Base-by-base conservation (phyloP, 2,888 invertebrate genomes). In the Standfussiana lucernea region DNA sequence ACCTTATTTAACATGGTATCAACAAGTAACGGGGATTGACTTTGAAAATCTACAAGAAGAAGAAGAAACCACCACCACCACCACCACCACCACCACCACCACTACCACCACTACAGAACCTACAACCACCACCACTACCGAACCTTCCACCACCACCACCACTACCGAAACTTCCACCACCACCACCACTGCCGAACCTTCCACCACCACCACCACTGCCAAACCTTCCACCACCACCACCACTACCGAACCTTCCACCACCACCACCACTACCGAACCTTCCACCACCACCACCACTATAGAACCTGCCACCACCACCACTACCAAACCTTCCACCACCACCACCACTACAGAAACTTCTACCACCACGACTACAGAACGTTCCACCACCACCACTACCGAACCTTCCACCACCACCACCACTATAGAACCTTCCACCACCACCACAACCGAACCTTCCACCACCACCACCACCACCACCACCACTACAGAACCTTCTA, bases 1-100 rank as follows among this genome's bases (percentile, higher is more conserved):
- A 35, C 95, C 95, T 0, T 96, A 95, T 93, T 93, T 91, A 10
- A 35, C 86, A 21, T 96, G 96, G 96, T 91, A 94, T 69, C 81
- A 86, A 42, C 80, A 93, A 68, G 79, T 95, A 4, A 92, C 94
- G 3, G 95, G 94, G 2, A 87, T 96, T 24, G 93, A 96, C 79
- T 96, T 95, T 62, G 94, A 95, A 47, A 92, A 92, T 79, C 81
- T 94, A 1, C 80, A 90, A 4, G 93, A 93, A 73, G 91, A 90
- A 35, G 90, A 88, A 40, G 62, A 62, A 62, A 62, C 62, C 37
- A 62, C 61, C 40, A 65, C 65, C 3, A 21, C 65, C 21, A 35
- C 42, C 2, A 13, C 53, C 28, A n/a, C 1, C 18, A 5, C 21
- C 21, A 35, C 35, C 2, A 35, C 59, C 0, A 10, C n/a, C n/a